Percentiles rank a stretch among this genome's conserved stretches.
Conservation (phyloP, 2,797 vertebrate genomes). For the Gymnodraco acuticeps region DNA sequence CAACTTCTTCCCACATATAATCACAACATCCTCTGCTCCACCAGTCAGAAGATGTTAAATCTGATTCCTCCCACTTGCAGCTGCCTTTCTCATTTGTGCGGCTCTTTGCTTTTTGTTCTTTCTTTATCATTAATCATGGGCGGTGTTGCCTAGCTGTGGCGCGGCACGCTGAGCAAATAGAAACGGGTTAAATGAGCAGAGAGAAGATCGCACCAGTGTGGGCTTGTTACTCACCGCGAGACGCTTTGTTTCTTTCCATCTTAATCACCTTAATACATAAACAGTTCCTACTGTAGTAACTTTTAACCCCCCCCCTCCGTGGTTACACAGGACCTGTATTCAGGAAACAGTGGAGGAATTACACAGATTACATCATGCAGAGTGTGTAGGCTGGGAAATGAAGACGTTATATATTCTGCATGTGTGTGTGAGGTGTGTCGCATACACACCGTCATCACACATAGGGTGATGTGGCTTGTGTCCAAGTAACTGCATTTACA, state of each 20-base stretch:
- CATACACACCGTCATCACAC: slow-evolving; percentile 21
- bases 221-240: slow-evolving; percentile 14
- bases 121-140: slow-evolving; percentile 30
- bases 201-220: slow-evolving; percentile 8
- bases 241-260: slow-evolving; percentile 5
- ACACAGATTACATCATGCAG: slow-evolving; percentile 14
- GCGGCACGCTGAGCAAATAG: not conserved
- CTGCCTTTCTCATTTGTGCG: slow-evolving; percentile 56
- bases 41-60: slow-evolving; percentile 60
- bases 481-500: slow-evolving; percentile 40
- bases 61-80: slow-evolving; percentile 76
- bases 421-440: slow-evolving; percentile 6
- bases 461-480: slow-evolving; percentile 31
- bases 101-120: slow-evolving; percentile 54
- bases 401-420: not conserved
- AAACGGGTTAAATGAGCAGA: slow-evolving; percentile 12
- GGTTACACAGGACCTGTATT: slow-evolving; percentile 9
- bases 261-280: slow-evolving; percentile 24
- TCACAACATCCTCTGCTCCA: slow-evolving; percentile 53
- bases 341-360: slow-evolving; percentile 36
- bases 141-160: not conserved
- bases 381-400: slow-evolving; percentile 37
- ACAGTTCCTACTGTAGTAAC: slow-evolving; percentile 3
- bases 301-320: slow-evolving; percentile 6
- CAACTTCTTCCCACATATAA: slow-evolving; percentile 66